Percentiles rank a stretch among this genome's conserved stretches.
These are phyloP conservation scores for Amphipyra berbera DNA, from an alignment of 2,888 invertebrate genomes.

Conservation along the genomic window DNA sequence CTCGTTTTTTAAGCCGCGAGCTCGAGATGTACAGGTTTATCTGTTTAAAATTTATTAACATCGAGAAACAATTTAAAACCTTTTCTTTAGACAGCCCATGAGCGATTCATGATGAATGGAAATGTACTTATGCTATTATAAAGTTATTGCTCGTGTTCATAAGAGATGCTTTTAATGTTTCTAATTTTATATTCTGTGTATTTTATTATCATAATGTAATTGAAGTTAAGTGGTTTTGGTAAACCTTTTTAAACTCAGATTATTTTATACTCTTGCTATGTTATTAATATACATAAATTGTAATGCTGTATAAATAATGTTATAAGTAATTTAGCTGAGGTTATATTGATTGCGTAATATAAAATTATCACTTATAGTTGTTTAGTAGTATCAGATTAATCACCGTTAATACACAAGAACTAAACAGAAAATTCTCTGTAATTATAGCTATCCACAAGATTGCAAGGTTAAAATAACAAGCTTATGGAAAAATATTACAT, in stretches of 20 bases:
- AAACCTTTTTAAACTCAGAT: slow-evolving; percentile 26
- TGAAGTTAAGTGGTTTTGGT: slow-evolving; percentile 48
- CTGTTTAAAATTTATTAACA: slow-evolving; percentile 90
- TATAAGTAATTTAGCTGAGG: slow-evolving; percentile 26
- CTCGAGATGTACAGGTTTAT: slow-evolving; percentile 89
- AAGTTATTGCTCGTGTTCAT: slow-evolving; percentile 71
- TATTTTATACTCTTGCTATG: slow-evolving; percentile 32
- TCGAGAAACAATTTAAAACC: slow-evolving; percentile 89
- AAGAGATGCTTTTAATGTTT: slow-evolving; percentile 62
- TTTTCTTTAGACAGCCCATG: slow-evolving; percentile 84
- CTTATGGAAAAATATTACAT: slow-evolving; percentile 11
- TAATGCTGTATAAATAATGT: slow-evolving; percentile 43
- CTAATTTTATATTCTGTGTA: slow-evolving; percentile 52
- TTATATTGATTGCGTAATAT: slow-evolving; percentile 38
- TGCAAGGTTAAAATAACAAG: slow-evolving; percentile 35
- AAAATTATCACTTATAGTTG: slow-evolving; percentile 40
- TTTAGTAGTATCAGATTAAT: slow-evolving; percentile 40
- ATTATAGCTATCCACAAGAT: slow-evolving; percentile 49
- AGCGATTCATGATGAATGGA: slow-evolving; percentile 85
- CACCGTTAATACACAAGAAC: slow-evolving; percentile 39
- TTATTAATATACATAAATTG: slow-evolving; percentile 48
- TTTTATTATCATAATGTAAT: slow-evolving; percentile 47
- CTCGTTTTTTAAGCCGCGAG: slow-evolving; percentile 88
- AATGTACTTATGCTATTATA: slow-evolving; percentile 77
- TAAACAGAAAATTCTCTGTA: slow-evolving; percentile 46